These are phyloP conservation scores for Harpalus rufipes DNA, from an alignment of 2,888 invertebrate species.

Conservation along the genomic window DNA sequence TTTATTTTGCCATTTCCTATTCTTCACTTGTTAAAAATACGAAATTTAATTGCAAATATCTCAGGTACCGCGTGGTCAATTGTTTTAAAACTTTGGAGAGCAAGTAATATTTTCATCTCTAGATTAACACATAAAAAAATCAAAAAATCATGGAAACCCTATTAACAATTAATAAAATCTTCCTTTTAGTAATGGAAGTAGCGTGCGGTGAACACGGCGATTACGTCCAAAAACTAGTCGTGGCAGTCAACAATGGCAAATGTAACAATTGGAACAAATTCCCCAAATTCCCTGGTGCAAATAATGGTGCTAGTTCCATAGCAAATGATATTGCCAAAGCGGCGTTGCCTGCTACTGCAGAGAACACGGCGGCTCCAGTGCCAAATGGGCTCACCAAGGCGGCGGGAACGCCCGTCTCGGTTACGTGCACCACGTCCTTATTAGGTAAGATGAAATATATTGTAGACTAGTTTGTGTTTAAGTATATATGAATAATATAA, in stretches of 20 bases:
- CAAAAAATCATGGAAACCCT: too few relatives aligned
- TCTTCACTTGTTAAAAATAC: too few relatives aligned
- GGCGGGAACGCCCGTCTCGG: constrained; percentile 75
- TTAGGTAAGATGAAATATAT: background rate
- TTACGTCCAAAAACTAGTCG: constrained; percentile 89
- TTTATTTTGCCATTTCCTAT: too few relatives aligned
- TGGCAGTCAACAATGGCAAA: constrained; percentile 89
- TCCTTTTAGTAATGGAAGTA: constrained; percentile 92
- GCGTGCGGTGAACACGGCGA: constrained; percentile 97
- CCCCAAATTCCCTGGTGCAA: constrained; percentile 71
- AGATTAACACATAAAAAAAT: too few relatives aligned
- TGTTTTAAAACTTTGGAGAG: too few relatives aligned
- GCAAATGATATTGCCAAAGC: constrained; percentile 81
- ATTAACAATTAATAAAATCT: too few relatives aligned
- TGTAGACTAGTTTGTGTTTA: too few relatives aligned
- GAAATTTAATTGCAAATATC: too few relatives aligned
- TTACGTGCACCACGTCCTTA: constrained; percentile 78
- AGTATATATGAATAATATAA: too few relatives aligned
- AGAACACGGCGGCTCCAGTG: constrained; percentile 72
- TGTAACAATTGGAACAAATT: constrained; percentile 81
- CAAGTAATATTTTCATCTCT: too few relatives aligned
- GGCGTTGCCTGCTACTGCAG: constrained; percentile 74
- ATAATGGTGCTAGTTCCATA: constrained; percentile 72
- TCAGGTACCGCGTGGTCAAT: too few relatives aligned
- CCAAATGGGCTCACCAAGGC: constrained; percentile 73